A percentile compares a stretch with the other conserved stretches of the same genome.
phyloP scores from a whole-genome alignment of 1,140 invertebrate species.

The Stenopsyche tienmushanensis region DNA sequence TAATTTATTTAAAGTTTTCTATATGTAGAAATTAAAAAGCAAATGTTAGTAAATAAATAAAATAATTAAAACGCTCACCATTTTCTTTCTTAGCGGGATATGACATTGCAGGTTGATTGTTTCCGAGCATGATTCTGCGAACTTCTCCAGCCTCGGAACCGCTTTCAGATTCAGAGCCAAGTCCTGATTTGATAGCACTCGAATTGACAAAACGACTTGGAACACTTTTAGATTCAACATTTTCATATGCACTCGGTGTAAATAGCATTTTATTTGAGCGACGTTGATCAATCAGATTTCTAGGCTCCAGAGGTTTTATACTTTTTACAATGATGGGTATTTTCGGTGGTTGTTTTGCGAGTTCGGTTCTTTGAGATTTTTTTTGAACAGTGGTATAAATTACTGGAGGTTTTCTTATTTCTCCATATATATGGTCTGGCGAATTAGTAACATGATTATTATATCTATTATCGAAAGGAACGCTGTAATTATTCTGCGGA shows the following conservation, averaged over 20 bases:
- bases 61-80: no score
- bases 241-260: no score
- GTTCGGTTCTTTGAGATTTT: not conserved
- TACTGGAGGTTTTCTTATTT: constrained; percentile 6
- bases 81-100: no score
- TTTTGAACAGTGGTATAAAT: constrained; percentile 6
- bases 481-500: not conserved
- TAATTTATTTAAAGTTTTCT: no score
- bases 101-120: no score
- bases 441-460: not conserved
- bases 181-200: constrained; percentile 44
- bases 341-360: not conserved
- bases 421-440: constrained; percentile 9
- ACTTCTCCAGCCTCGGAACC: constrained; percentile 67
- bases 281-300: not conserved
- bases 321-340: not conserved
- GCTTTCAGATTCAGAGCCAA: constrained; percentile 59
- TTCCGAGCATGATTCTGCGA: constrained; percentile 60
- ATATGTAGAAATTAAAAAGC: no score
- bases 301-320: not conserved
- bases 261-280: not conserved
- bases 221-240: no score
- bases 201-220: not conserved
- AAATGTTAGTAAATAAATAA: no score
- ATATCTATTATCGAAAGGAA: not conserved